phyloP scores from a whole-genome alignment of 2,888 invertebrate genomes.

The Bunonema sp. region DNA sequence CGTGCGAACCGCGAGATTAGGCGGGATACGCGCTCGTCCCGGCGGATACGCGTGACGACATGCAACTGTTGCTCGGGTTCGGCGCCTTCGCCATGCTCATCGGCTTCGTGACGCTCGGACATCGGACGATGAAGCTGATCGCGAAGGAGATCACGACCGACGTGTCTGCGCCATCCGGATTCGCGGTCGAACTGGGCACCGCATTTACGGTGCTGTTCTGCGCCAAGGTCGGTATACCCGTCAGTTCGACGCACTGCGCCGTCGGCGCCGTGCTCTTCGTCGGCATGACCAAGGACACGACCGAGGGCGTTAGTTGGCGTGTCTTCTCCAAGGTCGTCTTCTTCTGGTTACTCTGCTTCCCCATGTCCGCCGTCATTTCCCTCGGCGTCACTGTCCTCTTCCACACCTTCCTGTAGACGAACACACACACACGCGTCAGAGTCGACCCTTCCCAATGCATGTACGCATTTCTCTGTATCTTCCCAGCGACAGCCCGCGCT shows the following conservation, averaged over 20 bases:
- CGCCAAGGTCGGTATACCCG: constrained; percentile 24
- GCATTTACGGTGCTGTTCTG: constrained; percentile 31
- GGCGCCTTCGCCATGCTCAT: constrained; percentile 22
- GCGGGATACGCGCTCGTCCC: constrained; percentile 21
- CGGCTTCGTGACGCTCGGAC: constrained; percentile 23
- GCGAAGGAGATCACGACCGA: constrained; percentile 23
- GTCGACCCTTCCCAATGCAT: too few species aligned
- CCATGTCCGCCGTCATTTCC: constrained; percentile 17
- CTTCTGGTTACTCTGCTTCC: constrained; percentile 24
- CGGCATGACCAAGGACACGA: constrained; percentile 20
- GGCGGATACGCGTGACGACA: constrained; percentile 19
- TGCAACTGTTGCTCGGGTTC: constrained; percentile 15
- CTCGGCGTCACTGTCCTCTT: constrained; percentile 12
- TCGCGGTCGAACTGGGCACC: constrained; percentile 29
- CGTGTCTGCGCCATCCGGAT: constrained; percentile 22
- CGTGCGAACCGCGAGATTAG: constrained; percentile 5
- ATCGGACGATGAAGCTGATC: constrained; percentile 21
- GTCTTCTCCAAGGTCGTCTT: constrained; percentile 11
- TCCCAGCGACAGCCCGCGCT: too few species aligned
- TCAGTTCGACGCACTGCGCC: constrained; percentile 31
- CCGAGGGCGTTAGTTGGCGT: constrained; percentile 18
- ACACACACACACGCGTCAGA: too few species aligned
- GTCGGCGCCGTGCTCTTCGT: constrained; percentile 30
- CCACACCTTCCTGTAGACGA: constrained; percentile 11
- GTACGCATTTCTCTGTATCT: too few species aligned